These are phyloP conservation scores for Crotalus tigris DNA, from an alignment of 2,113 vertebrate species.

Conservation along the genomic window DNA sequence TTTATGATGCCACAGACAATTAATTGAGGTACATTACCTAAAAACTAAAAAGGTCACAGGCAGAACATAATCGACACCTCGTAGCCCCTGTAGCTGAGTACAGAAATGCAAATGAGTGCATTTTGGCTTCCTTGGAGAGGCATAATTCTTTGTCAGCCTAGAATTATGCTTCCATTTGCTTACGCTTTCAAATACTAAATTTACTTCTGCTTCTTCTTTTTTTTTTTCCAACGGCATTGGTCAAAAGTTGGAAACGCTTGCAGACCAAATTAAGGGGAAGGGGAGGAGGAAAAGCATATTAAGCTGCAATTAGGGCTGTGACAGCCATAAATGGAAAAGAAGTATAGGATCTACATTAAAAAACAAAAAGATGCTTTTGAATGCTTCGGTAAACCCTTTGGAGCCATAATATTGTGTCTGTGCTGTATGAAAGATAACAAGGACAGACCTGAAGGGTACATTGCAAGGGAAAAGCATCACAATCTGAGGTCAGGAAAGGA, in stretches of 20 bases:
- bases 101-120: slow-evolving; percentile 67
- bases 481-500: background rate
- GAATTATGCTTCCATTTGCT: slow-evolving; percentile 61
- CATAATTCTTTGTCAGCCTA: slow-evolving; percentile 52
- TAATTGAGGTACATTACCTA: slow-evolving; percentile 70
- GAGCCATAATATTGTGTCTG: slow-evolving; percentile 16
- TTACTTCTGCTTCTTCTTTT: slow-evolving; percentile 36
- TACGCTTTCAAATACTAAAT: slow-evolving; percentile 60
- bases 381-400: slow-evolving; percentile 30
- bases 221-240: slow-evolving; percentile 26
- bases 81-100: slow-evolving; percentile 67
- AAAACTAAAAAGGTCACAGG: slow-evolving; percentile 69
- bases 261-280: background rate
- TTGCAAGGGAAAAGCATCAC: background rate
- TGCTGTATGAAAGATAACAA: slow-evolving; percentile 1
- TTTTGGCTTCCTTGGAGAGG: slow-evolving; percentile 48
- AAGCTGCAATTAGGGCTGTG: slow-evolving; percentile 45
- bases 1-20: slow-evolving; percentile 73
- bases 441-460: background rate
- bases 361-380: background rate
- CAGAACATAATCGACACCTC: slow-evolving; percentile 67
- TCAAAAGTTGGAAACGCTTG: slow-evolving; percentile 35
- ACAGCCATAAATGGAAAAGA: slow-evolving; percentile 27
- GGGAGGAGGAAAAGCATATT: slow-evolving; percentile 18
- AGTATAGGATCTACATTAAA: background rate